A percentile compares a stretch with the other conserved stretches of the same genome.
Evolutionary conservation across 1,140 invertebrate genomes (phyloP).

Genomic region (Cherax destructor): DNA sequence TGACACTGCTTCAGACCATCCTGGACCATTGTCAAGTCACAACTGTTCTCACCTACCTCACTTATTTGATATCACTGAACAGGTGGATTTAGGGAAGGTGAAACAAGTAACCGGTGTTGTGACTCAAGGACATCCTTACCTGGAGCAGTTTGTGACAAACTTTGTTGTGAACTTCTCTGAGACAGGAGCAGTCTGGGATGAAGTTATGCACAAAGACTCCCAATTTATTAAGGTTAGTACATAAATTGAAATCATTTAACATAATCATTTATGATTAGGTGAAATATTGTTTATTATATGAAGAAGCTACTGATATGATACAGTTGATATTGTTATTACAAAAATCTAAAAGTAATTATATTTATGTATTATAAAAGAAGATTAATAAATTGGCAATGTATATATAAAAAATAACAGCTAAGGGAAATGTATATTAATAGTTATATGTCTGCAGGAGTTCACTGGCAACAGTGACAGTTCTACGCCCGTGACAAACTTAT

Average conservation of each 20-base stretch:
- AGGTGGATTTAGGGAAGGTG: conserved; percentile 74
- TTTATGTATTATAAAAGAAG: too few relatives aligned
- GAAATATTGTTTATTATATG: too few relatives aligned
- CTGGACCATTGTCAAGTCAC: too few relatives aligned
- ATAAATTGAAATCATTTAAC: too few relatives aligned
- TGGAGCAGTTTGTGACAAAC: conserved; percentile 74
- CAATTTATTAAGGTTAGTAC: background rate
- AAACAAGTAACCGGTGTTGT: conserved; percentile 74
- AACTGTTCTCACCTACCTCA: too few relatives aligned
- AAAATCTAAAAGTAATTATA: too few relatives aligned
- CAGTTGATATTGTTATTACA: too few relatives aligned
- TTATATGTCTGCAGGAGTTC: conserved; percentile 72
- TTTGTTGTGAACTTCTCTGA: conserved; percentile 74
- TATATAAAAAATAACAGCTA: too few relatives aligned
- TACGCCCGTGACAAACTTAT: conserved; percentile 73
- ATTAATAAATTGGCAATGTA: too few relatives aligned
- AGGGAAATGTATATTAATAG: background rate
- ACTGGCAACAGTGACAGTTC: conserved; percentile 74
- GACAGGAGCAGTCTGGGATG: conserved; percentile 73
- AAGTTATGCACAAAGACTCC: conserved; percentile 56
- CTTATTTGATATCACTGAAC: background rate
- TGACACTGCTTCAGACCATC: too few relatives aligned
- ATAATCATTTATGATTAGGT: too few relatives aligned
- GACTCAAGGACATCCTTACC: conserved; percentile 74
- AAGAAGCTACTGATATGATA: too few relatives aligned